These are phyloP conservation scores for Antheraea yamamai DNA, from an alignment of 2,888 invertebrate species.

Conservation along the genomic window DNA sequence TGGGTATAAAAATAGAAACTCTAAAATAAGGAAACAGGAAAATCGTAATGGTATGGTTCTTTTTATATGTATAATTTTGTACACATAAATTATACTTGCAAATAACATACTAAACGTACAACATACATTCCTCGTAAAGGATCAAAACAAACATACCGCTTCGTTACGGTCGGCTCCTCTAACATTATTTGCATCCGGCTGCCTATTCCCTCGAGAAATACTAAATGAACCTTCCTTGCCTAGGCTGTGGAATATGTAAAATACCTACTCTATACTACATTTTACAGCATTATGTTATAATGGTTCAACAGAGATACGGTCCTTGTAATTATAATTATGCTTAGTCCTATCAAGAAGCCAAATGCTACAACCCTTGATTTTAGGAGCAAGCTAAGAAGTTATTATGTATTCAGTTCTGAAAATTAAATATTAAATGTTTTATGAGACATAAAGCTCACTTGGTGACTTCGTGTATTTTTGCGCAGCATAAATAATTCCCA, in stretches of 20 bases:
- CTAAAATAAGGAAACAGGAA: background rate
- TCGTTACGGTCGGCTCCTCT: constrained; percentile 65
- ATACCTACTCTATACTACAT: constrained; percentile 1
- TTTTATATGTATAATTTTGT: background rate
- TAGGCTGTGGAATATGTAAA: constrained; percentile 39
- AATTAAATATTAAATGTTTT: background rate
- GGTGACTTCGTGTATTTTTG: background rate
- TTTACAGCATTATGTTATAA: background rate
- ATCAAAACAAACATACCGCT: constrained; percentile 50
- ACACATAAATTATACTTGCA: background rate
- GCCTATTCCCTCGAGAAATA: constrained; percentile 61
- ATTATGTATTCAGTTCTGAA: background rate
- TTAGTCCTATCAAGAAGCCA: background rate
- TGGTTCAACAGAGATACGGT: background rate
- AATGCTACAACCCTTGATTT: background rate
- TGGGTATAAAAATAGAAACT: background rate
- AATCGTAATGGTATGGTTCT: background rate
- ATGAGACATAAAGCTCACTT: background rate
- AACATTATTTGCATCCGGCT: constrained; percentile 74
- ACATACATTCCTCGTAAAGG: constrained; percentile 41
- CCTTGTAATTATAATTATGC: too few relatives aligned
- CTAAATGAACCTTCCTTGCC: constrained; percentile 61
- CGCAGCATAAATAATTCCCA: background rate
- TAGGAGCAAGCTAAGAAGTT: background rate
- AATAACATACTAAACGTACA: constrained; percentile 24